These are phyloP conservation scores for Lerema accius DNA, from an alignment of 1,140 invertebrate genomes.

Conservation along the genomic window DNA sequence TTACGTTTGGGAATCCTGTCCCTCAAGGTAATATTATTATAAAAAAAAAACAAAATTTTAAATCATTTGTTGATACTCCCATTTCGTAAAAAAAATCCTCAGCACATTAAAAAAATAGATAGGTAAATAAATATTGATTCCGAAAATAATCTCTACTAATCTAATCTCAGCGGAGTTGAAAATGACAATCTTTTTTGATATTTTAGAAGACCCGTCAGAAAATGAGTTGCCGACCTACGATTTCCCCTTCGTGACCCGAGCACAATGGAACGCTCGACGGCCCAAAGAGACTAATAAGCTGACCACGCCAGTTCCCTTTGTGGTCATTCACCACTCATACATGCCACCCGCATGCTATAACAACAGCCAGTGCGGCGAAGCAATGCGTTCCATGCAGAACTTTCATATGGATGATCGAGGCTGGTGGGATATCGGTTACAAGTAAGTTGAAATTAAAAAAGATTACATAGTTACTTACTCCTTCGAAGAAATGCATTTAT, in stretches of 20 bases:
- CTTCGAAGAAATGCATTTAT: too few species aligned
- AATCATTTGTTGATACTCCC: too few species aligned
- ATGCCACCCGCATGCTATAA: constrained; percentile 84
- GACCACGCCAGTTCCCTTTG: constrained; percentile 86
- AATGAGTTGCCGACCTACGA: constrained; percentile 62
- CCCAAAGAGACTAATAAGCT: constrained; percentile 78
- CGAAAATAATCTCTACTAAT: too few species aligned
- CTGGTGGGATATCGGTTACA: constrained; percentile 90
- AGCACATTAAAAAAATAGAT: too few species aligned
- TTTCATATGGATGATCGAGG: constrained; percentile 83
- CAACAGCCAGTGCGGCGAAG: constrained; percentile 74
- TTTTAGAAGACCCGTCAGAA: constrained; percentile 38
- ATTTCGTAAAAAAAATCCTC: too few species aligned
- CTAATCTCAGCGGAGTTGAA: too few species aligned
- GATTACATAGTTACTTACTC: neutral
- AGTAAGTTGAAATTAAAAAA: constrained; percentile 50
- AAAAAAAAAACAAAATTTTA: too few species aligned
- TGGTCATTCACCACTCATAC: constrained; percentile 91
- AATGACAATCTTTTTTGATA: too few species aligned
- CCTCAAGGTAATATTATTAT: neutral
- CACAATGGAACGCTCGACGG: constrained; percentile 85
- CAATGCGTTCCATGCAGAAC: constrained; percentile 84
- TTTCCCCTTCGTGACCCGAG: constrained; percentile 81
- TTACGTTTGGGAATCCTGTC: neutral
- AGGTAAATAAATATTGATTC: too few species aligned